Percentiles rank a stretch among this genome's conserved stretches.
These are phyloP conservation scores for Cliona cf. orientalis DNA, from an alignment of 37 sponge, comb jelly and placozoan genomes.

Conservation along the genomic window DNA sequence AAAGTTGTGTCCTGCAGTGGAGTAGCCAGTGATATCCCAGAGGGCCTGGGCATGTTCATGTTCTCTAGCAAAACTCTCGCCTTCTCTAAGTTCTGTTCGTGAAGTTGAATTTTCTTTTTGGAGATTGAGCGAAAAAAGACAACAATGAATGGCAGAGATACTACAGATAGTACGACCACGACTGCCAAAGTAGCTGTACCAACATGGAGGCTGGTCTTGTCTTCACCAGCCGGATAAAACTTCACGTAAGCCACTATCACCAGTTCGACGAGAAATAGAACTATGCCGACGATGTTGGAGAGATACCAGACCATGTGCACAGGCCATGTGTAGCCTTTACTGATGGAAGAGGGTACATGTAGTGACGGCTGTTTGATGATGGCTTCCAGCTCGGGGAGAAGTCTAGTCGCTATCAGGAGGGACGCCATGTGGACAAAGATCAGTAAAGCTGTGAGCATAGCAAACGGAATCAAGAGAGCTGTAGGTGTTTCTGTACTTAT, in stretches of 20 bases:
- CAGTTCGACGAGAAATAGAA: slow-evolving; percentile 67
- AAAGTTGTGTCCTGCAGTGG: no score
- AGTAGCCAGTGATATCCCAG: background rate
- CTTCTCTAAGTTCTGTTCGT: slow-evolving; percentile 31
- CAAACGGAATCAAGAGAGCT: slow-evolving; percentile 62
- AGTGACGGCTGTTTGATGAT: slow-evolving; percentile 39
- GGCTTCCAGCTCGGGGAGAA: slow-evolving; percentile 79
- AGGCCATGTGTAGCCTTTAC: slow-evolving; percentile 37
- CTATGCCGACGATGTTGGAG: slow-evolving; percentile 70
- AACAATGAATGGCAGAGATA: slow-evolving; percentile 39
- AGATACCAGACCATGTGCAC: slow-evolving; percentile 66
- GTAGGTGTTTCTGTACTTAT: slow-evolving; percentile 1
- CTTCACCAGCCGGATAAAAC: slow-evolving; percentile 36
- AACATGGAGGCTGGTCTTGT: slow-evolving; percentile 1
- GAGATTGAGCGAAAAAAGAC: slow-evolving; percentile 32
- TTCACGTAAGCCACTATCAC: slow-evolving; percentile 71
- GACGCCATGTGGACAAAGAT: slow-evolving; percentile 75
- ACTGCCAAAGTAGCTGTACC: slow-evolving; percentile 58
- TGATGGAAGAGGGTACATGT: slow-evolving; percentile 10
- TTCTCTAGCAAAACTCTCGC: slow-evolving; percentile 30
- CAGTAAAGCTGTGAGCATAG: slow-evolving; percentile 65
- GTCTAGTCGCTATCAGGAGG: slow-evolving; percentile 63
- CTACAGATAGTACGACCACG: slow-evolving; percentile 17
- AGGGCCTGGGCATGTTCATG: slow-evolving; percentile 9
- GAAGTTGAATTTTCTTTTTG: slow-evolving; percentile 44